Conservation (phyloP, 2,888 invertebrate genomes). For the Hyalella azteca region DNA sequence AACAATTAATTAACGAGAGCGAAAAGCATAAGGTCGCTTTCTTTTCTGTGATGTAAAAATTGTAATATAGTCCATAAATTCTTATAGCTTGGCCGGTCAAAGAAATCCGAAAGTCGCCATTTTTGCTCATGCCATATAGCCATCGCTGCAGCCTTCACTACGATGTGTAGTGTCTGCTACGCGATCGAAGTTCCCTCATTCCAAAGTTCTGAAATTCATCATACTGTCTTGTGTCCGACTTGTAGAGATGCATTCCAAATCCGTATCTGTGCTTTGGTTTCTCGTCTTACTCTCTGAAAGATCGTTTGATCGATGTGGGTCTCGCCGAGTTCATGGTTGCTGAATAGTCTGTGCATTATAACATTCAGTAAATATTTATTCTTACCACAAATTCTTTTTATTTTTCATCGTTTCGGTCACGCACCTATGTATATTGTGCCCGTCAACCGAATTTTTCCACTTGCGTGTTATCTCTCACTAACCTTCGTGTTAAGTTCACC, state of each 20-base stretch:
- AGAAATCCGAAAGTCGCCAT: no score
- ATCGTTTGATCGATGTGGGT: neutral
- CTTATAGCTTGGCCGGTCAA: neutral
- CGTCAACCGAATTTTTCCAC: neutral
- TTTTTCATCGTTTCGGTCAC: neutral
- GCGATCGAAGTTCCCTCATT: no score
- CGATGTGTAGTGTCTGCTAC: no score
- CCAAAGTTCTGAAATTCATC: no score
- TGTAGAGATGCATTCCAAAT: no score
- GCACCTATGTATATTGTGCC: neutral
- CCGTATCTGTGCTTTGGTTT: no score
- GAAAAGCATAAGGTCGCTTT: no score
- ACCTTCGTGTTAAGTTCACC: neutral
- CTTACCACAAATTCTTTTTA: constrained; percentile 7
- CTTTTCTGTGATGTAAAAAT: constrained; percentile 27
- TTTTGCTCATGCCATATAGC: no score
- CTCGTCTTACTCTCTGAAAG: no score
- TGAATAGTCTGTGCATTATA: constrained; percentile 6
- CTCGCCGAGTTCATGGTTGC: neutral
- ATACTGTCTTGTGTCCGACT: no score
- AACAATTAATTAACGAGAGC: no score
- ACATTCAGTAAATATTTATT: constrained; percentile 21
- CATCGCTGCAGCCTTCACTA: no score
- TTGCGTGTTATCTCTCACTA: neutral
- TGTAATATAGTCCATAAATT: constrained; percentile 8